Base-by-base conservation (phyloP, 2,888 invertebrate species). In the Rhagonycha fulva region DNA sequence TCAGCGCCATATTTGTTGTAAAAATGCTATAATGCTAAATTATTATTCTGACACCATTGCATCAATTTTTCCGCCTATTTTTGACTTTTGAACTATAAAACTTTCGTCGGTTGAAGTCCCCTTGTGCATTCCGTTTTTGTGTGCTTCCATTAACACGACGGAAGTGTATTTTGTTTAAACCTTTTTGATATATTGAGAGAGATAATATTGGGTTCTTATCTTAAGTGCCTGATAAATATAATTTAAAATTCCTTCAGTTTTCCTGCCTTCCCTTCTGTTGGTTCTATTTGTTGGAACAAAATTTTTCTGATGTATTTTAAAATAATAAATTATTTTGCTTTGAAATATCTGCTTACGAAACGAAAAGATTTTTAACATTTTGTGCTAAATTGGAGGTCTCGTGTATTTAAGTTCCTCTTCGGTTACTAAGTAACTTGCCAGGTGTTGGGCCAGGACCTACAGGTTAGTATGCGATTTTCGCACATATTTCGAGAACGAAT, bases 381-480 rank as follows among this genome's bases (percentile, higher is more conserved):
- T 12, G 32, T 5, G 12, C 5, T 5, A n/a, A 32, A 32, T 32
- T 32, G 32, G 12, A 12, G 12, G 32, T 32, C 32, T 32, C 19
- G 19, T 61, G 62, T 61, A 68, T 30, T n/a, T 11, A 68, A 63
- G 63, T 24, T 23, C 63, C n/a, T 63, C 24, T 23, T 63, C 11
- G 63, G 19, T 14, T 63, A 32, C 32, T 12, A 12, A 32, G 26
- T 19, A 19, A 2, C 2, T 19, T 19, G 76, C 76, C 76, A 76
- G 76, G 76, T 76, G 76, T 72, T 73, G 60, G 32, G 32, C 30
- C 60, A 12, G 12, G 32, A 76, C 70, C 76, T 72, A 62, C 76
- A 76, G 76, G 76, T 76, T 76, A 71, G 70, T 61, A 76, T 32
- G 76, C 72, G 73, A 76, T 66, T 76, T 66, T 76, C 23, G 76